Evolutionary conservation across 2,888 invertebrate genomes (phyloP), one percentile per base, ranked within the genome.

Genomic region (Thalpophila matura): DNA sequence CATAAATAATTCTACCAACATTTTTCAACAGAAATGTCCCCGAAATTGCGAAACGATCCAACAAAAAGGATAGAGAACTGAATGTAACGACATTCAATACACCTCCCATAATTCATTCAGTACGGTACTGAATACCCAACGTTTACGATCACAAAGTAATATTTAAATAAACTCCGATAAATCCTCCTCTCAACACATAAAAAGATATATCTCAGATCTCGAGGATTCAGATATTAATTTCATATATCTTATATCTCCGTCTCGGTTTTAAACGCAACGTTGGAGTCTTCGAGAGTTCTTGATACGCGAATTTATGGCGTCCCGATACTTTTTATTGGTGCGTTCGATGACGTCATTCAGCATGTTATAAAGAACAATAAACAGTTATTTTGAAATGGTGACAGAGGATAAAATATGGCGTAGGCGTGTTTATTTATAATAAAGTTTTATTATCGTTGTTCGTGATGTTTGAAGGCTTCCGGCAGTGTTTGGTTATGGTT

Each of bases 291-390:
- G 69, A 66, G 63, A 50, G 67, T 68, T 58, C 74, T 84, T 86
- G 87, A 89, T 87, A 85, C 86, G 81, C 80, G 78, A 84, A 89
- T 89, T 89, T 89, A 89, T 89, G 74, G 83, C 82, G 67, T 61
- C 69, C 84, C 72, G 62, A 59, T 31, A 27, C 46, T 38, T 77
- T 77, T 79, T 81, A 74, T 79, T 78, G 67, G 77, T 63, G 53
- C 64, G 61, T 40, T 29, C 53, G 56, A 43, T 83, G 81, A 81
- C 83, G 74, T 81, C 78, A 77, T 29, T 42, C 42, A 18, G 51
- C 33, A 46, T 54, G 49, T 73, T 73, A 20, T 37, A 60, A 40
- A 68, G 27, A 45, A 74, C 18, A 43, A 27, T 35, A 56, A 55
- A 74, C 70, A 31, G 70, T 74, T 70, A 74, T 74, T 60, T 46